These are phyloP conservation scores for Galaxias olidus DNA, from an alignment of 2,797 vertebrate species.

Conservation along the genomic window DNA sequence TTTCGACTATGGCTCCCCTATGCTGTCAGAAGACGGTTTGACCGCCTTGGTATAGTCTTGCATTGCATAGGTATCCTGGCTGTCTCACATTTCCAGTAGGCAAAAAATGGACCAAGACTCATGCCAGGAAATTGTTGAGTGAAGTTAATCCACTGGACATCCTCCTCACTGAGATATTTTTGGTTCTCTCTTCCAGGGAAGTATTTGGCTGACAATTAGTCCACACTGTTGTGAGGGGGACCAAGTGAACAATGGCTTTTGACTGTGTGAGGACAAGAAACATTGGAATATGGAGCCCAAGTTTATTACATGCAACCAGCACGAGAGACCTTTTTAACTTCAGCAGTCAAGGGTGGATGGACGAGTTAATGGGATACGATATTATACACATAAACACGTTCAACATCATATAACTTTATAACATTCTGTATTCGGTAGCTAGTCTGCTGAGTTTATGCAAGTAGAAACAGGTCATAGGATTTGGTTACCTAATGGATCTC, in stretches of 20 bases:
- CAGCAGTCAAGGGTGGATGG: conserved; percentile 35
- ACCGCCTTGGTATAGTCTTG: too few species aligned
- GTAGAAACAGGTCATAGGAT: conserved; percentile 58
- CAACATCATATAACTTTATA: conserved; percentile 41
- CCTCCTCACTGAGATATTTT: conserved; percentile 16
- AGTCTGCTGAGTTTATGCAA: conserved; percentile 73
- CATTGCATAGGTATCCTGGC: too few species aligned
- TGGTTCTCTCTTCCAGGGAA: conserved; percentile 83
- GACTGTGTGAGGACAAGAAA: conserved; percentile 59
- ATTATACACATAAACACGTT: conserved; percentile 28
- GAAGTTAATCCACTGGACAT: too few species aligned
- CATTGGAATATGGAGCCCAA: conserved; percentile 48
- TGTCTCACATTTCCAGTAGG: too few species aligned
- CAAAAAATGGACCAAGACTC: too few species aligned
- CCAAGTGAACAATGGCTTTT: conserved; percentile 53
- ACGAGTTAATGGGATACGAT: conserved; percentile 8
- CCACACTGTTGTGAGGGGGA: conserved; percentile 55
- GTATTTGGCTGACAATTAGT: conserved; percentile 97
- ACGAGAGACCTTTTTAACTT: conserved; percentile 37
- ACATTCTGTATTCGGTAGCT: conserved; percentile 39
- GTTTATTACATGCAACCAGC: conserved; percentile 33
- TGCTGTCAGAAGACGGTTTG: too few species aligned
- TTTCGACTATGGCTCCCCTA: too few species aligned
- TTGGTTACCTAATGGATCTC: conserved; percentile 45
- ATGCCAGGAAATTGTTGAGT: too few species aligned